A percentile compares a stretch with the other conserved stretches of the same genome.
phyloP scores from a whole-genome alignment of 2,113 vertebrate species.

The Sylvia atricapilla region DNA sequence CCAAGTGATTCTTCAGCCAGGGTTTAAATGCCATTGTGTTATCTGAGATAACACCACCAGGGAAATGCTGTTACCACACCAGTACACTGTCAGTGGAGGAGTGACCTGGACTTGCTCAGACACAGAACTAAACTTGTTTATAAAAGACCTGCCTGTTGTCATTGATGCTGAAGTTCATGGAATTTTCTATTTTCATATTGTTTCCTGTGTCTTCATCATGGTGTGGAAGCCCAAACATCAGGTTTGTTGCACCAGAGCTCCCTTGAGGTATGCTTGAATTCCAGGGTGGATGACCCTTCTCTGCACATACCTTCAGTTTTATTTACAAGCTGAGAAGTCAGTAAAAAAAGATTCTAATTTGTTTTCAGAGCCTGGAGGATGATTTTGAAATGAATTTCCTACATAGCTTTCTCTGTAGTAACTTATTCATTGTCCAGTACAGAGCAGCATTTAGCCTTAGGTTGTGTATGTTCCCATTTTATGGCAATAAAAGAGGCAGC shows the following conservation, averaged over 20 bases:
- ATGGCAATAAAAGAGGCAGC: background rate
- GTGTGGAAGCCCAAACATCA: background rate
- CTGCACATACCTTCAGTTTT: background rate
- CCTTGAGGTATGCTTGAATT: background rate
- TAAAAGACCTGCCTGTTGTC: background rate
- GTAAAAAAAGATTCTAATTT: background rate
- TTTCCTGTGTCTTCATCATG: background rate
- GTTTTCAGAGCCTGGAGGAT: background rate
- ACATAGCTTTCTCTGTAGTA: background rate
- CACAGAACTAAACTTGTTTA: background rate
- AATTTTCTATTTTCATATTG: background rate
- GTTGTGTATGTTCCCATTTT: constrained; percentile 19
- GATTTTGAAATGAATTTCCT: constrained; percentile 11
- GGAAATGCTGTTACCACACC: background rate
- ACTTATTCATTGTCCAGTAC: background rate
- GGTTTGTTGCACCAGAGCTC: background rate
- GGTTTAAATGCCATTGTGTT: background rate
- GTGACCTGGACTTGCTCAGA: background rate
- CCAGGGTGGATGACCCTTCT: background rate
- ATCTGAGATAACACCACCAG: background rate
- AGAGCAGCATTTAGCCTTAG: constrained; percentile 14
- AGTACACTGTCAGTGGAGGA: background rate
- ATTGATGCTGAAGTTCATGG: background rate
- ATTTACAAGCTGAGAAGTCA: background rate
- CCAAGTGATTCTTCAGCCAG: background rate